These are phyloP conservation scores for Leistus spinibarbis DNA, from an alignment of 2,888 invertebrate species.

Conservation along the genomic window DNA sequence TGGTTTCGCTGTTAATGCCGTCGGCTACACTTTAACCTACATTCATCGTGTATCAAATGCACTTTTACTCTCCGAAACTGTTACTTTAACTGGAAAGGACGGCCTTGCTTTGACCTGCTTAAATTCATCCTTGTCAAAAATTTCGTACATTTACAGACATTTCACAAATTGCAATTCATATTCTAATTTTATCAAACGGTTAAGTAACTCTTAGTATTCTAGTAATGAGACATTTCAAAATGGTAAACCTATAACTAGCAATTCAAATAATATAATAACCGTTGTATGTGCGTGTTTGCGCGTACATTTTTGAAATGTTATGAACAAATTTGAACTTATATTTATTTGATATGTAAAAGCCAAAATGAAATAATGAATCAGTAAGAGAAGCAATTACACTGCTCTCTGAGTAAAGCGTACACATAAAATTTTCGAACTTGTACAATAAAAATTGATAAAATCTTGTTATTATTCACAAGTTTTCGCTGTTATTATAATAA, in stretches of 20 bases:
- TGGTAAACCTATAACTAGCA: neutral
- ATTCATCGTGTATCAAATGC: slow-evolving; percentile 36
- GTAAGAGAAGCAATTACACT: too few relatives aligned
- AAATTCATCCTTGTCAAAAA: slow-evolving; percentile 39
- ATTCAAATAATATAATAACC: too few relatives aligned
- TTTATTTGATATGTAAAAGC: too few relatives aligned
- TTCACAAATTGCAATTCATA: neutral
- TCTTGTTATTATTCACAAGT: too few relatives aligned
- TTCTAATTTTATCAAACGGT: neutral
- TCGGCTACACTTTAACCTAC: slow-evolving; percentile 32
- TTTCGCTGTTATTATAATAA: too few relatives aligned
- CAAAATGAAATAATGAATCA: too few relatives aligned
- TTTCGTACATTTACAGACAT: neutral
- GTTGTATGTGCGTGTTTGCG: too few relatives aligned
- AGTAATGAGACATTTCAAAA: neutral
- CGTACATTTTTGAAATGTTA: too few relatives aligned
- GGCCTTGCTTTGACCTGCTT: slow-evolving; percentile 46
- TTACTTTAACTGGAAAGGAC: slow-evolving; percentile 42
- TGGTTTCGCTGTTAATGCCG: slow-evolving; percentile 5
- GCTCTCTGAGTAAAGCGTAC: too few relatives aligned
- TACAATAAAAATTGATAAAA: too few relatives aligned
- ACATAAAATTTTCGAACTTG: too few relatives aligned
- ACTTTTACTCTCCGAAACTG: slow-evolving; percentile 43
- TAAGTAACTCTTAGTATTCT: neutral
- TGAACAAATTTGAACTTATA: too few relatives aligned